Evolutionary conservation across 92 coral and sea anemone species (phyloP).

Genomic region (Palythoa heliodiscus): DNA sequence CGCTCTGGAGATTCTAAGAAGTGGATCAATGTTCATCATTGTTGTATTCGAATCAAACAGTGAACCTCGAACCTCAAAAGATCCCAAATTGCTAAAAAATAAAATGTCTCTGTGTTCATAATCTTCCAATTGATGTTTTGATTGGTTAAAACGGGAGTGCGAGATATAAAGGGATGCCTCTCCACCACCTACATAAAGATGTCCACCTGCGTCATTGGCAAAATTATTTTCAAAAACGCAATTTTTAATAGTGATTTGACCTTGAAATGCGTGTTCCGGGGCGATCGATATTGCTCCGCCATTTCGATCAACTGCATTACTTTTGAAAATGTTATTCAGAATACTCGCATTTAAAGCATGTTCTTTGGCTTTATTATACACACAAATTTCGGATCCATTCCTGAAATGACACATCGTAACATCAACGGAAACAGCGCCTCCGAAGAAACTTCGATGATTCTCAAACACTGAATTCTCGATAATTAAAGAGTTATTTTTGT

Average conservation of each 20-base stretch:
- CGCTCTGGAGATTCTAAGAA: slow-evolving; percentile 19
- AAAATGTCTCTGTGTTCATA: slow-evolving; percentile 17
- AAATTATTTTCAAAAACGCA: slow-evolving; percentile 22
- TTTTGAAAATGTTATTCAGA: background rate
- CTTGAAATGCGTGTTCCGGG: slow-evolving; percentile 35
- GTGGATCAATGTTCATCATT: slow-evolving; percentile 2
- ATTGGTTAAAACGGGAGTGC: background rate
- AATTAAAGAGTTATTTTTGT: slow-evolving; percentile 3
- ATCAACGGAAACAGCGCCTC: slow-evolving; percentile 19
- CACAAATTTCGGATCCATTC: slow-evolving; percentile 23
- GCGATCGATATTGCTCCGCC: slow-evolving; percentile 22
- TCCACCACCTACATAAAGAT: slow-evolving; percentile 20
- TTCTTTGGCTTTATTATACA: background rate
- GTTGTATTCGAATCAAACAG: slow-evolving; percentile 19
- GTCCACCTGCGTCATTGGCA: slow-evolving; percentile 28
- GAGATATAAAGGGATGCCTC: slow-evolving; percentile 4
- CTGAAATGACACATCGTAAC: background rate
- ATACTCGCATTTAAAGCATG: background rate
- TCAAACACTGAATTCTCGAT: slow-evolving; percentile 2
- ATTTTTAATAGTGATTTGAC: background rate
- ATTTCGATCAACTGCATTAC: slow-evolving; percentile 17
- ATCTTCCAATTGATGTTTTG: background rate
- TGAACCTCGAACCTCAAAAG: slow-evolving; percentile 1
- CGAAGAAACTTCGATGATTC: slow-evolving; percentile 19
- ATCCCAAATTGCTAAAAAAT: slow-evolving; percentile 28